Conservation (phyloP, 2,888 invertebrate species). For the Alentia gelatinosa region DNA sequence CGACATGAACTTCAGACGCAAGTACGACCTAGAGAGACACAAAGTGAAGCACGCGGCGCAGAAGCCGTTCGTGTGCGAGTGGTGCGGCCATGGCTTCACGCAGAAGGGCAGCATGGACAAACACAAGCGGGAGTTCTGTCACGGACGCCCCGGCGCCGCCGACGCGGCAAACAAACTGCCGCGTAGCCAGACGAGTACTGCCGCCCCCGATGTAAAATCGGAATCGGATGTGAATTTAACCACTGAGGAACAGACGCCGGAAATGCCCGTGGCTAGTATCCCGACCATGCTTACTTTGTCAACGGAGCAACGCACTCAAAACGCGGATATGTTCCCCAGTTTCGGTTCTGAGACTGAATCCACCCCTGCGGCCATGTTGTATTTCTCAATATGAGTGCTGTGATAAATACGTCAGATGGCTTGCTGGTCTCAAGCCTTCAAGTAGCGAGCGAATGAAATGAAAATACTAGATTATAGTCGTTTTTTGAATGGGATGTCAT, state of each 20-base stretch:
- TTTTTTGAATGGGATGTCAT: too few relatives aligned
- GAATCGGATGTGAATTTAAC: neutral
- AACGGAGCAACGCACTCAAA: neutral
- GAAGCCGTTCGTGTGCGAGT: constrained; percentile 53
- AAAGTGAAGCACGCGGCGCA: constrained; percentile 44
- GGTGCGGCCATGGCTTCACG: constrained; percentile 55
- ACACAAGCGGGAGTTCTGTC: constrained; percentile 56
- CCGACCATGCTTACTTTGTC: neutral
- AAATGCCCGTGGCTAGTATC: neutral
- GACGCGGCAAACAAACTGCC: neutral
- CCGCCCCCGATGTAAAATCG: neutral
- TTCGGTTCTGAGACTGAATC: neutral
- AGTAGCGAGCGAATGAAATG: too few relatives aligned
- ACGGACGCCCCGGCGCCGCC: neutral
- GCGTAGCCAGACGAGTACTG: too few relatives aligned
- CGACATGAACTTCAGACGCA: constrained; percentile 44
- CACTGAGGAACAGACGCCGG: neutral
- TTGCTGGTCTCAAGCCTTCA: too few relatives aligned
- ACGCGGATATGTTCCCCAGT: neutral
- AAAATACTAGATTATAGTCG: too few relatives aligned
- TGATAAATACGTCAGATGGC: neutral
- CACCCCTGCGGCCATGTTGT: neutral
- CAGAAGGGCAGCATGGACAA: constrained; percentile 56
- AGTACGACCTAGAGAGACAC: constrained; percentile 54
- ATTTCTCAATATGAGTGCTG: neutral